These are phyloP conservation scores for Furcula furcula DNA, from an alignment of 2,888 invertebrate species.

Conservation along the genomic window DNA sequence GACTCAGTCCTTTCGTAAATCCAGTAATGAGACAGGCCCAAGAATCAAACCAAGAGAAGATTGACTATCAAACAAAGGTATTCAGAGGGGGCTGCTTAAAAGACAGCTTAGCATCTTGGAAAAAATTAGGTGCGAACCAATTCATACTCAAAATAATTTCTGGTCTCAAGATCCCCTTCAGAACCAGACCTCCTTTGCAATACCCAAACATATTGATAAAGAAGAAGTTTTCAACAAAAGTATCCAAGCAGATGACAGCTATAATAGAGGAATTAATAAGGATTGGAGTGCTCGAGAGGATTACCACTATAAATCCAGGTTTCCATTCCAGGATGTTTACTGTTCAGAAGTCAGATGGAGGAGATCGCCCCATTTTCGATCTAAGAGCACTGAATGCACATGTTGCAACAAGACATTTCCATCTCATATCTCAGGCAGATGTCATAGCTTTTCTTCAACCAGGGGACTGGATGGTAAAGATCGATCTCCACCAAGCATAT, in stretches of 20 bases:
- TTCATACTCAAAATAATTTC: constrained; percentile 2
- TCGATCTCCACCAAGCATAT: no score
- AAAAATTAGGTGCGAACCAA: background rate
- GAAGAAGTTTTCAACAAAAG: background rate
- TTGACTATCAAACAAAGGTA: background rate
- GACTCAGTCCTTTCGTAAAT: no score
- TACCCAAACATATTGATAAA: background rate
- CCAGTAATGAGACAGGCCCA: background rate
- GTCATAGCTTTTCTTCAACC: no score
- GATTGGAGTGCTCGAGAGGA: constrained; percentile 3
- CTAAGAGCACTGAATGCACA: constrained; percentile 16
- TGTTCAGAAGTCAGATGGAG: constrained; percentile 21
- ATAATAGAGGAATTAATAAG: constrained; percentile 1
- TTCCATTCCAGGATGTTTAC: constrained; percentile 16
- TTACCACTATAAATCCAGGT: background rate
- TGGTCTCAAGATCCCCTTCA: constrained; percentile 1
- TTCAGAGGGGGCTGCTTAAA: constrained; percentile 2
- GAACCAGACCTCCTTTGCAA: constrained; percentile 1
- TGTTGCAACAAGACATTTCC: constrained; percentile 14
- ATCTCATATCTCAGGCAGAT: no score
- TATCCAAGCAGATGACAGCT: constrained; percentile 1
- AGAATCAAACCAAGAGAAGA: background rate
- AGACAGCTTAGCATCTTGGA: background rate
- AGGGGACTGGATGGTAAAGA: constrained; percentile 9
- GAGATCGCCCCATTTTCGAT: constrained; percentile 23